These are phyloP conservation scores for Caenorhabditis japonica DNA, from an alignment of 2,888 invertebrate genomes.

Conservation along the genomic window DNA sequence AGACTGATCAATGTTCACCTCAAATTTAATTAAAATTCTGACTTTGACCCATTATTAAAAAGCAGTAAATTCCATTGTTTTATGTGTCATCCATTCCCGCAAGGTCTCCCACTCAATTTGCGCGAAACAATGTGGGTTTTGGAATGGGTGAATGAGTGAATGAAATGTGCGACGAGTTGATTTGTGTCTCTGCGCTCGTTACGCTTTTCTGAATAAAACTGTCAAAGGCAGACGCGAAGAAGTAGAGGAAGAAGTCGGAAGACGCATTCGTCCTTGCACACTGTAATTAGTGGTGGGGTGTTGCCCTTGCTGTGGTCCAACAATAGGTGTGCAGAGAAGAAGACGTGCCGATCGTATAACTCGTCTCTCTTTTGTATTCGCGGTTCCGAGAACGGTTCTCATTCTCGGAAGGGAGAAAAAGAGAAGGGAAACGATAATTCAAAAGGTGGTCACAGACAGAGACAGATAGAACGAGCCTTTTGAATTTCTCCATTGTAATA, in stretches of 20 bases:
- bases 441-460: no score
- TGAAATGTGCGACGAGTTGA: no score
- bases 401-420: no score
- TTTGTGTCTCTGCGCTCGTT: conserved; percentile 34
- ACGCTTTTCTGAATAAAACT: conserved; percentile 15
- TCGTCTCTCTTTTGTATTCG: conserved; percentile 33
- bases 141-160: conserved; percentile 18
- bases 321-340: conserved; percentile 21
- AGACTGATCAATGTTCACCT: no score
- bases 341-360: conserved; percentile 38
- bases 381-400: conserved; percentile 19
- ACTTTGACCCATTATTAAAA: no score
- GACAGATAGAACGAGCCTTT: conserved; percentile 33
- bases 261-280: conserved; percentile 47
- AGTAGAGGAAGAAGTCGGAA: conserved; percentile 2
- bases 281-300: conserved; percentile 41
- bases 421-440: conserved; percentile 19
- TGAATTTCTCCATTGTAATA: conserved; percentile 20
- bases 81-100: neutral
- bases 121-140: conserved; percentile 35
- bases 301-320: conserved; percentile 35
- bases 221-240: no score
- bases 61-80: no score
- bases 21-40: no score
- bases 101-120: conserved; percentile 28